phyloP scores from a whole-genome alignment of 2,888 invertebrate genomes.

The Icerya purchasi region DNA sequence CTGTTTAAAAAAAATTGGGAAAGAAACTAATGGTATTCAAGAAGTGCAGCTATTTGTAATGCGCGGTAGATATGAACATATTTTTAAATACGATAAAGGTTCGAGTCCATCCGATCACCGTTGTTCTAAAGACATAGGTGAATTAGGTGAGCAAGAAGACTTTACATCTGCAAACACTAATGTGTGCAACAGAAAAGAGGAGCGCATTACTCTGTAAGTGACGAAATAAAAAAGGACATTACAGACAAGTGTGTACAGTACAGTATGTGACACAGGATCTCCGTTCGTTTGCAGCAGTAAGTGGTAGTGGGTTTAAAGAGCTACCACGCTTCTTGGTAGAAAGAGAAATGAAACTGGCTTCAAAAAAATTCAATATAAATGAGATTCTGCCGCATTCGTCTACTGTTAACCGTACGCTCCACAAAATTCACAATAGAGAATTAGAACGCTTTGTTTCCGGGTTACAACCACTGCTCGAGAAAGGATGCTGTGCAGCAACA shows the following conservation, averaged over 20 bases:
- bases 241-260: too few species aligned
- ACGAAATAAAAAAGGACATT: neutral
- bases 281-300: neutral
- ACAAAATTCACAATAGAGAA: too few species aligned
- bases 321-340: neutral
- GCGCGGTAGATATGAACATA: neutral
- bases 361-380: neutral
- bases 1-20: too few species aligned
- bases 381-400: neutral
- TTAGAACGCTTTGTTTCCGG: too few species aligned
- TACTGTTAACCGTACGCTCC: too few species aligned
- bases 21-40: neutral
- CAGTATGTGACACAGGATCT: neutral
- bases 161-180: neutral
- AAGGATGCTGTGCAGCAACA: neutral
- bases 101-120: neutral
- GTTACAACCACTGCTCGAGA: too few species aligned
- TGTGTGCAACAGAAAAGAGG: too few species aligned
- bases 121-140: neutral
- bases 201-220: neutral
- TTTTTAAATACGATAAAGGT: too few species aligned
- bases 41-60: too few species aligned
- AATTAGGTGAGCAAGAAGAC: neutral
- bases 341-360: neutral
- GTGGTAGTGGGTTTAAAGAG: neutral